phyloP scores from a whole-genome alignment of 2,888 invertebrate species.

The Lepidochrysops patricia region DNA sequence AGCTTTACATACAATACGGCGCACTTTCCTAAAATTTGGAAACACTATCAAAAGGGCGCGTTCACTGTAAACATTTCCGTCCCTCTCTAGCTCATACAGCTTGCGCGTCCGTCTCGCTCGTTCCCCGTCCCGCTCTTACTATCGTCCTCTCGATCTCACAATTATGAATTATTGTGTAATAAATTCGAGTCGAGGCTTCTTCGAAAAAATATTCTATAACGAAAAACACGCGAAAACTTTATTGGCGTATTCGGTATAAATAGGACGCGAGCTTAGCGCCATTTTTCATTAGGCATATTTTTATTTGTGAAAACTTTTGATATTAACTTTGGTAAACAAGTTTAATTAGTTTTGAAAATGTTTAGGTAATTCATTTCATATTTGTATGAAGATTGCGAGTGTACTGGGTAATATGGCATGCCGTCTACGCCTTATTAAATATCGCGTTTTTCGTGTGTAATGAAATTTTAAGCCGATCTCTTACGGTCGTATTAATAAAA shows the following conservation, averaged over 20 bases:
- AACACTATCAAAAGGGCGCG: conserved; percentile 71
- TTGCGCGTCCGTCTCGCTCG: conserved; percentile 28
- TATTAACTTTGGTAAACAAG: conserved; percentile 60
- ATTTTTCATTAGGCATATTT: conserved; percentile 29
- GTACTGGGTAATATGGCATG: neutral
- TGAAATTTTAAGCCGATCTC: neutral
- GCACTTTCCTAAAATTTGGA: conserved; percentile 72
- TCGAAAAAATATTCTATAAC: conserved; percentile 29
- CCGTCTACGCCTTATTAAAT: neutral
- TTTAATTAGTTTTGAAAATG: conserved; percentile 48
- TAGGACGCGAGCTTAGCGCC: conserved; percentile 27
- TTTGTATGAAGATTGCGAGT: neutral
- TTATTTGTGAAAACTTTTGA: conserved; percentile 50
- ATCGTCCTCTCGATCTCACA: conserved; percentile 33
- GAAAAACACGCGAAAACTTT: conserved; percentile 33
- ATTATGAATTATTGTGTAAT: conserved; percentile 48
- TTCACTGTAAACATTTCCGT: conserved; percentile 51
- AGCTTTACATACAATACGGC: conserved; percentile 45
- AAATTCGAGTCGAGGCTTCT: conserved; percentile 34
- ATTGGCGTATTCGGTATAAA: conserved; percentile 29
- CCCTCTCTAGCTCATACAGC: conserved; percentile 34
- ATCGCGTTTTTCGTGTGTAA: neutral
- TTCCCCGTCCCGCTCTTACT: conserved; percentile 31
- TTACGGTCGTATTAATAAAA: too few relatives aligned
- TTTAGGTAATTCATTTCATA: conserved; percentile 16